Conservation (phyloP, 2,888 invertebrate genomes). For the Fragum fragum region DNA sequence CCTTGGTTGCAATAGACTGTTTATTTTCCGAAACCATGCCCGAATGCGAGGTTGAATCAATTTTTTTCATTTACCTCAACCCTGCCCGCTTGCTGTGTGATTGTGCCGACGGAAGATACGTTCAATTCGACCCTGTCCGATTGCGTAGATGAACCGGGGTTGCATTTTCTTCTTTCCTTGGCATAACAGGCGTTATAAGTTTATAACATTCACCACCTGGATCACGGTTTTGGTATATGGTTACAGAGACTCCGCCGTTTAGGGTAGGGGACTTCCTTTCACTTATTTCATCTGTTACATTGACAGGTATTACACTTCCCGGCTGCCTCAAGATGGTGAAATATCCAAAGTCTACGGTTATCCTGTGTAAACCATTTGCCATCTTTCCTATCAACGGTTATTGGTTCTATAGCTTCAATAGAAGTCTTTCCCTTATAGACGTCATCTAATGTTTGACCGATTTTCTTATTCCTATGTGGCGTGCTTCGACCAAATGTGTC, state of each 20-base stretch:
- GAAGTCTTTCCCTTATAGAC: too few relatives aligned
- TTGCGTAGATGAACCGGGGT: neutral
- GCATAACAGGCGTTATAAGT: neutral
- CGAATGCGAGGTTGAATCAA: too few relatives aligned
- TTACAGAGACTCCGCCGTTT: slow-evolving; percentile 17
- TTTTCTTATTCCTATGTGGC: neutral
- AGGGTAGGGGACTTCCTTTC: neutral
- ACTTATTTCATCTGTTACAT: neutral
- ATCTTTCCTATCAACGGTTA: neutral
- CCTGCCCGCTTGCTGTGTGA: too few relatives aligned
- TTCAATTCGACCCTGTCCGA: too few relatives aligned
- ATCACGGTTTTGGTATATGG: neutral
- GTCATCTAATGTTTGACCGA: neutral
- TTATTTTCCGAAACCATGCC: too few relatives aligned
- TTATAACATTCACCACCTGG: slow-evolving; percentile 5
- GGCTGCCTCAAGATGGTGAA: slow-evolving; percentile 17
- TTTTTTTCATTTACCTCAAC: too few relatives aligned
- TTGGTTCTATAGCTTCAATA: neutral
- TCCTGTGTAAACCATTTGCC: slow-evolving; percentile 8
- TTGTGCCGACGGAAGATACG: too few relatives aligned
- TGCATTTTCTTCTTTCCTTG: neutral
- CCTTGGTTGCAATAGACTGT: too few relatives aligned
- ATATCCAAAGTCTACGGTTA: slow-evolving; percentile 20
- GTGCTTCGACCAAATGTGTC: neutral
- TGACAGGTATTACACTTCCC: slow-evolving; percentile 6